These are phyloP conservation scores for Vombatus ursinus DNA, from an alignment of 2,113 vertebrate species.

Conservation along the genomic window DNA sequence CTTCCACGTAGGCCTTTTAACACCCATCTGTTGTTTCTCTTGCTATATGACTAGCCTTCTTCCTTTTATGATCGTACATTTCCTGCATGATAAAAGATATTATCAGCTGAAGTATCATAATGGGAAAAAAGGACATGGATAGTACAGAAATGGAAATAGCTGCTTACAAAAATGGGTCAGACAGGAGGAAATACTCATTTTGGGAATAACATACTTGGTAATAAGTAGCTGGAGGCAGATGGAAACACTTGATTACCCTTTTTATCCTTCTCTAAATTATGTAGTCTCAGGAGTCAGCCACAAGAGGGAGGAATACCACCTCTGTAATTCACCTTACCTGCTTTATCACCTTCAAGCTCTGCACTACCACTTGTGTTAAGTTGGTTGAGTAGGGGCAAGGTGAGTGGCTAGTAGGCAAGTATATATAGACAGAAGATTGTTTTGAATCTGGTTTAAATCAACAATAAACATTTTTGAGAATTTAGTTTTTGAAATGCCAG, in stretches of 20 bases:
- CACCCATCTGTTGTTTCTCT: not conserved
- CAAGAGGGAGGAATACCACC: not conserved
- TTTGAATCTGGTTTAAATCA: slow-evolving; percentile 43
- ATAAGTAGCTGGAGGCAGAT: not conserved
- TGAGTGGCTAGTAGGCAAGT: not conserved
- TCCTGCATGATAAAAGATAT: not conserved
- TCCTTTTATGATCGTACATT: not conserved
- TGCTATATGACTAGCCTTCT: not conserved
- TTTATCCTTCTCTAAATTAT: not conserved
- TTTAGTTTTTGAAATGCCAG: slow-evolving; percentile 36
- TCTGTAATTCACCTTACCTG: not conserved
- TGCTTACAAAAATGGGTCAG: not conserved
- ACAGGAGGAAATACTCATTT: not conserved
- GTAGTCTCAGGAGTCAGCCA: not conserved
- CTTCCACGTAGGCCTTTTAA: not conserved
- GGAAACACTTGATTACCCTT: not conserved
- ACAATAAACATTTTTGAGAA: not conserved
- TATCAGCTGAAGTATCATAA: not conserved
- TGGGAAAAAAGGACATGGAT: not conserved
- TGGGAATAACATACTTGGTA: not conserved
- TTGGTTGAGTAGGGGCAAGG: not conserved
- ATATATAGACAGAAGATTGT: not conserved
- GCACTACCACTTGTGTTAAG: not conserved
- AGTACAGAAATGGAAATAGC: slow-evolving; percentile 18
- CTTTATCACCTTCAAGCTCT: not conserved